A percentile compares a stretch with the other conserved stretches of the same genome.
phyloP scores from a whole-genome alignment of 1,140 invertebrate species.

The Bradysia coprophila region DNA sequence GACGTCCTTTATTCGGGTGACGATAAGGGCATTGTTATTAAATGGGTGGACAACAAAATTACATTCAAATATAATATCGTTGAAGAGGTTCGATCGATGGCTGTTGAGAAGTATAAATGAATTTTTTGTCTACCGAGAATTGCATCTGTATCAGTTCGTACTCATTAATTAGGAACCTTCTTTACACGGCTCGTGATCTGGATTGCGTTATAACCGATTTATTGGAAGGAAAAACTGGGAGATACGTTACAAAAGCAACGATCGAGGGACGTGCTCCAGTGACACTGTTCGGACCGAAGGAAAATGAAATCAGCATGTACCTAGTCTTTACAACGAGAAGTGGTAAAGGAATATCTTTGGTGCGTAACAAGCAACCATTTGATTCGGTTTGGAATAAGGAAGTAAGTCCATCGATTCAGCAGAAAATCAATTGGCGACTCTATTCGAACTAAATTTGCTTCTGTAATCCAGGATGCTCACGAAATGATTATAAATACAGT shows the following conservation, averaged over 20 bases:
- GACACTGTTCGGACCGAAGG: constrained; percentile 9
- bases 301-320: constrained; percentile 6
- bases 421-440: background rate
- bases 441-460: no score
- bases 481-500: constrained; percentile 18
- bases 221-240: constrained; percentile 14
- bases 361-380: constrained; percentile 13
- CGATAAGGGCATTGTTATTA: constrained; percentile 20
- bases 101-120: constrained; percentile 15
- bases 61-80: constrained; percentile 21
- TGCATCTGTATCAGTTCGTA: no score
- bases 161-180: constrained; percentile 8
- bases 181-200: constrained; percentile 18
- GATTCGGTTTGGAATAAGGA: constrained; percentile 11
- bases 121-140: no score
- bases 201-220: constrained; percentile 17
- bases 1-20: constrained; percentile 18
- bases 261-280: constrained; percentile 17
- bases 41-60: constrained; percentile 20
- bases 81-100: constrained; percentile 20
- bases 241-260: constrained; percentile 18
- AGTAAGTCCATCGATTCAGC: background rate
- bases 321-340: constrained; percentile 17
- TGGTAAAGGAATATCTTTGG: constrained; percentile 16
- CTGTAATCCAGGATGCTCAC: constrained; percentile 20